Conservation (phyloP, 2,888 invertebrate species). For the Spilarctia lutea region DNA sequence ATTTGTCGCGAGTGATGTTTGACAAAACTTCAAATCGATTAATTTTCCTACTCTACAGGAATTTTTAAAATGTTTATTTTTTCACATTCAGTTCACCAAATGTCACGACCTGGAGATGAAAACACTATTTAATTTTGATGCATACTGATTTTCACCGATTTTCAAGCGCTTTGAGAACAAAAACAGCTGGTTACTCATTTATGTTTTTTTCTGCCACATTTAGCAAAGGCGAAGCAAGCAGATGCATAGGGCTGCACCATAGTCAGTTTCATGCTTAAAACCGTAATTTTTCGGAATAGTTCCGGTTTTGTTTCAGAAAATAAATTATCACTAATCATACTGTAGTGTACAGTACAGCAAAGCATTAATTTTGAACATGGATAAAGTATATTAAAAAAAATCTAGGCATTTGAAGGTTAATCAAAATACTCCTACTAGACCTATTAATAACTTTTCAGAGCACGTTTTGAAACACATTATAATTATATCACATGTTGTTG, state of each 20-base stretch:
- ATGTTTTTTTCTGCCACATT: conserved; percentile 65
- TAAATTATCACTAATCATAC: background rate
- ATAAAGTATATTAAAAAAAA: background rate
- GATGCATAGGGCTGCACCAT: conserved; percentile 36
- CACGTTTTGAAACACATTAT: background rate
- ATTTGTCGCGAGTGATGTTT: conserved; percentile 71
- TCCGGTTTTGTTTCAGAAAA: conserved; percentile 21
- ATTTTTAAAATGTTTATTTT: conserved; percentile 64
- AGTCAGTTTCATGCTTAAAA: conserved; percentile 23
- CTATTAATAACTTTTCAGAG: background rate
- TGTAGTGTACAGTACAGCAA: background rate
- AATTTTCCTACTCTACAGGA: conserved; percentile 57
- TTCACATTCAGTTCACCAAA: conserved; percentile 70
- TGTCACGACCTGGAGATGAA: conserved; percentile 68
- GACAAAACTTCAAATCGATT: conserved; percentile 79
- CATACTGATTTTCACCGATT: conserved; percentile 75
- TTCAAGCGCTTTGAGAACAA: conserved; percentile 73
- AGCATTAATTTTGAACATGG: background rate
- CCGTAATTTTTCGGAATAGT: conserved; percentile 27
- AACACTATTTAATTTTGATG: conserved; percentile 84
- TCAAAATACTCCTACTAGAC: background rate
- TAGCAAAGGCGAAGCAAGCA: conserved; percentile 18
- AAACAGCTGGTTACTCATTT: conserved; percentile 82
- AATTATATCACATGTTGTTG: background rate
- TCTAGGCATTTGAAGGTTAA: background rate